Base-by-base conservation (phyloP, 2,888 invertebrate genomes). In the Bruchidius siliquastri region DNA sequence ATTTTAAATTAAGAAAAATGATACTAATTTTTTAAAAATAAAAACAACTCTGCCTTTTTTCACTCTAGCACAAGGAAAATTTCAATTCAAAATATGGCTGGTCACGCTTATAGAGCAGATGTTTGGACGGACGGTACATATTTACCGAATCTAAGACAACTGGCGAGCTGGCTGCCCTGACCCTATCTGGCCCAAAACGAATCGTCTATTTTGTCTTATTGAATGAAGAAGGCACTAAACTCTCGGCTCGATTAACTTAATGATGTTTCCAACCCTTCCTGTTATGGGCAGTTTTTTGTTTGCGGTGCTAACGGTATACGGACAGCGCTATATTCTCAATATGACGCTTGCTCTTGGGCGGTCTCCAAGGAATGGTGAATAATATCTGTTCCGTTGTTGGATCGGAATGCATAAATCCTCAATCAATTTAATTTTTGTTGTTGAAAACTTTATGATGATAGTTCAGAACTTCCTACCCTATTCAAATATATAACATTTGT, bases 221-320 rank as follows among this genome's bases (percentile, higher is more conserved):
- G 74, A 75, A 74, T 77, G 73, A 74, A 75, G 6, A 13, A 49
- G 49, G 71, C 73, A 71, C 74, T 79, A 79, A 80, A 80, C 79
- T 78, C 78, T 77, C 78, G 77, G 77, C 78, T 76, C 76, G 6
- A 49, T 76, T 77, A 77, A 78, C 76, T 78, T 75, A 74, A 77
- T 78, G 77, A 77, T 76, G 78, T 76, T 76, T 76, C 73, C 74
- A 77, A 75, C 77, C 76, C 74, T 76, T 74, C 71, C 74, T 74
- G 75, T 74, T 76, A 67, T 69, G 2, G 21, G 69, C 72, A 67
- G 66, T 73, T 75, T 72, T 71, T 72, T 30, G 21, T 68, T 21
- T 21, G 68, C 68, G 22, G 13, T 8, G 13, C 68, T 68, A 68
- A 68, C 68, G 68, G 68, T 68, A 68, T 21, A 68, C 8, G 49